Conservation (phyloP, 2,113 vertebrate species). For the Oncorhynchus mykiss region DNA sequence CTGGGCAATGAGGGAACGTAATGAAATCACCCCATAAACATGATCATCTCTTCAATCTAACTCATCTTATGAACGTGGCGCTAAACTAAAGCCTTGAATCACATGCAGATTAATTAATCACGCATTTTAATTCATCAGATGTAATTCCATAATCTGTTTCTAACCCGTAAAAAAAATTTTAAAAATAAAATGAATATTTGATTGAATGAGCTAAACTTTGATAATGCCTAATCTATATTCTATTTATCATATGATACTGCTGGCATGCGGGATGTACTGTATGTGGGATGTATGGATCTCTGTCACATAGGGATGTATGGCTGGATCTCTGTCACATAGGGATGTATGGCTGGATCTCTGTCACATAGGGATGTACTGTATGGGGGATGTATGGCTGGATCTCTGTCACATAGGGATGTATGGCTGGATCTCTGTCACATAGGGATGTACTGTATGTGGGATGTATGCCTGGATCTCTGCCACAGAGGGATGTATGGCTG, state of each 20-base stretch:
- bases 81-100: slow-evolving; percentile 30
- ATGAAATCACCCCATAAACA: not conserved
- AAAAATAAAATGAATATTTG: slow-evolving; percentile 39
- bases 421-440: too few relatives aligned
- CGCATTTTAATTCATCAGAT: slow-evolving; percentile 35
- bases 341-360: too few relatives aligned
- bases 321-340: too few relatives aligned
- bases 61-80: slow-evolving; percentile 16
- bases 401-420: too few relatives aligned
- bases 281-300: too few relatives aligned
- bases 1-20: slow-evolving; percentile 40
- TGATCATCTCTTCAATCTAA: slow-evolving; percentile 27
- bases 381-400: too few relatives aligned
- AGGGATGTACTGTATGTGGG: too few relatives aligned
- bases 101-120: not conserved
- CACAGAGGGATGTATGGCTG: too few relatives aligned
- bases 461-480: too few relatives aligned
- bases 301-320: too few relatives aligned
- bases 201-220: slow-evolving; percentile 43
- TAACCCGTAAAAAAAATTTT: slow-evolving; percentile 8
- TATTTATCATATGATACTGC: slow-evolving; percentile 41
- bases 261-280: slow-evolving; percentile 32
- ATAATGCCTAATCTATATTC: slow-evolving; percentile 53
- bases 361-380: too few relatives aligned
- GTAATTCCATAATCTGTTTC: slow-evolving; percentile 45